Base-by-base conservation (phyloP, 2,797 vertebrate species). In the Chrysolophus pictus region DNA sequence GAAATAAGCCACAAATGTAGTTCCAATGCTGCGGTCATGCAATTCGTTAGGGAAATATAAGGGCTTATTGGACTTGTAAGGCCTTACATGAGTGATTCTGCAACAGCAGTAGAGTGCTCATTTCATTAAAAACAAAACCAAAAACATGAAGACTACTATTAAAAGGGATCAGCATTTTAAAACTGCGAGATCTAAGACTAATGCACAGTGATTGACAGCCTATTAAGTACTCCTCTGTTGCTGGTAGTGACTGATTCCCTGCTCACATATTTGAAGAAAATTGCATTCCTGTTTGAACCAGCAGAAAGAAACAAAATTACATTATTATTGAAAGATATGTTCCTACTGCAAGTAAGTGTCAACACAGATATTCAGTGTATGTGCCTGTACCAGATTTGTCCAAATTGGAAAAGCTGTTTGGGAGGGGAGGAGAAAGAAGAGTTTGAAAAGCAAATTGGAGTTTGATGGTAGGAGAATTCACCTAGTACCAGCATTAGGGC, bases 181-280 rank as follows among this genome's bases (percentile, higher is more conserved):
- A 96, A 59, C 64, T 49, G 73, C 26, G 53, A 89, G 11, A 39
- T 82, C 68, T 71, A 90, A 94, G 70, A 47, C 46, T 91, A 77
- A 80, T 62, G 42, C 7, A 94, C 47, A 80, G 73, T 16, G 24
- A 94, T 41, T 83, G 70, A 53, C 46, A 94, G 47, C 33, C 41
- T 93, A 65, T 83, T 94, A 29, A 9, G 22, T 67, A 53, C 21
- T 24, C 28, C 22, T 79, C 67, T 63, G 23, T 16, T 11, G 2
- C 60, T 81, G 24, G 21, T 59, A 58, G 71, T 82, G 42, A 84
- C 81, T 90, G 87, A 71, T 90, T 95, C 73, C 41, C 92, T 70
- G 74, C 22, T 11, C 85, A 92, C 64, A 55, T 93, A 69, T n/a
- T 88, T 58, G 53, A 65, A 71, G 51, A 93, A 96, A 93, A 93